phyloP scores from a whole-genome alignment of 2,888 invertebrate species.

The Melieria picta region DNA sequence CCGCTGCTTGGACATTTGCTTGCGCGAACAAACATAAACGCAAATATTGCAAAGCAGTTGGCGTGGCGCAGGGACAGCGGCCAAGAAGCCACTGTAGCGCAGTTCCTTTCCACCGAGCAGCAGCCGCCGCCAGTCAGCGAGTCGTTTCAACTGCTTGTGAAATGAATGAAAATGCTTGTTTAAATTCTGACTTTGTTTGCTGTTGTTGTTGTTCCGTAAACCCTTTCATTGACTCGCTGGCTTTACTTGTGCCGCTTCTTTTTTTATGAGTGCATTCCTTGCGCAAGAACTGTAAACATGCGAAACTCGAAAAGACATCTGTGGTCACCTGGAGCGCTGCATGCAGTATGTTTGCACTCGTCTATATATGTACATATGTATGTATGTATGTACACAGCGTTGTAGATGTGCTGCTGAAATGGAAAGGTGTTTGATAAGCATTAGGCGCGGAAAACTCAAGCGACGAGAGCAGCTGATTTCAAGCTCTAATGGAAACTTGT shows the following conservation, averaged over 20 bases:
- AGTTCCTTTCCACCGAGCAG: slow-evolving; percentile 45
- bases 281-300: slow-evolving; percentile 26
- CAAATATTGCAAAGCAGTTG: background rate
- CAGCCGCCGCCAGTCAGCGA: no score
- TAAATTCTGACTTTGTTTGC: background rate
- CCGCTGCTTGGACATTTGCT: background rate
- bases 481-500: no score
- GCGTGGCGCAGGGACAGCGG: background rate
- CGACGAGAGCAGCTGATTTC: no score
- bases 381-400: background rate
- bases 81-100: slow-evolving; percentile 45
- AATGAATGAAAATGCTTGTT: slow-evolving; percentile 24
- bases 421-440: slow-evolving; percentile 13
- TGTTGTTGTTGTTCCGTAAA: slow-evolving; percentile 24
- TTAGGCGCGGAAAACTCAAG: background rate
- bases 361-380: background rate
- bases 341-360: background rate
- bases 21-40: background rate
- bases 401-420: background rate
- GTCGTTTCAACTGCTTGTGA: background rate
- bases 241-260: no score
- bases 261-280: slow-evolving; percentile 15
- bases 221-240: slow-evolving; percentile 4
- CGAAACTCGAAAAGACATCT: slow-evolving; percentile 38
- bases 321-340: slow-evolving; percentile 33